Evolutionary conservation across 2,888 invertebrate genomes (phyloP).

Genomic region (Coenonympha glycerion): DNA sequence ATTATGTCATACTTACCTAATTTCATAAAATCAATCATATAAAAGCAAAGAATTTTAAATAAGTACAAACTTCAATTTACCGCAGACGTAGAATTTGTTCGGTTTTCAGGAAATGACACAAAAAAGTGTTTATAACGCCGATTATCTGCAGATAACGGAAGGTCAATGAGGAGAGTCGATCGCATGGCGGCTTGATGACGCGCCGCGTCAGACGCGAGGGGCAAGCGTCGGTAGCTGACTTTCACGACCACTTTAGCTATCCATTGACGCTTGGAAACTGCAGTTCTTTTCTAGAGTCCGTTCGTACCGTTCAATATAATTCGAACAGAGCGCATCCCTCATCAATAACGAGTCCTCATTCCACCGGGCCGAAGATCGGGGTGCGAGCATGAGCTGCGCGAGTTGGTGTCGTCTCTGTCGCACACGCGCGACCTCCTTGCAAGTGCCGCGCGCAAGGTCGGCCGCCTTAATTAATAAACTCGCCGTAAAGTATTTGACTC

Average conservation of each 20-base stretch:
- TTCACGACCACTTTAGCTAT: conserved; percentile 1
- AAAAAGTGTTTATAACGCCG: conserved; percentile 36
- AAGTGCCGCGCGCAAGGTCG: conserved; percentile 75
- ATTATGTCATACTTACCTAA: neutral
- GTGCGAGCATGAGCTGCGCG: conserved; percentile 26
- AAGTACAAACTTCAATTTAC: neutral
- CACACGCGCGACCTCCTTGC: conserved; percentile 70
- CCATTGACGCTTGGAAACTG: neutral
- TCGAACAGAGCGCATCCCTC: conserved; percentile 11
- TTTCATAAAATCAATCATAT: neutral
- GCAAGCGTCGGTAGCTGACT: conserved; percentile 2
- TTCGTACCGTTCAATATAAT: conserved; percentile 12
- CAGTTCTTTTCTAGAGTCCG: too few species aligned
- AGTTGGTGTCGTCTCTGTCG: conserved; percentile 43
- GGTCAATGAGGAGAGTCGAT: conserved; percentile 71
- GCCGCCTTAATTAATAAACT: conserved; percentile 76
- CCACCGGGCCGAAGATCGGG: conserved; percentile 10
- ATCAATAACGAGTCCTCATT: conserved; percentile 14
- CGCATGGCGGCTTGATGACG: conserved; percentile 49
- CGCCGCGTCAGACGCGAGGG: conserved; percentile 28
- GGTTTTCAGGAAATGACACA: conserved; percentile 22
- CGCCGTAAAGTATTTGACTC: conserved; percentile 75
- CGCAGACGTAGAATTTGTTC: neutral
- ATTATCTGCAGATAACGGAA: conserved; percentile 70
- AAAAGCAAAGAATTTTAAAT: neutral